Percentiles rank a stretch among this genome's conserved stretches.
Conservation (phyloP, 2,888 invertebrate species). For the Erebia ligea region DNA sequence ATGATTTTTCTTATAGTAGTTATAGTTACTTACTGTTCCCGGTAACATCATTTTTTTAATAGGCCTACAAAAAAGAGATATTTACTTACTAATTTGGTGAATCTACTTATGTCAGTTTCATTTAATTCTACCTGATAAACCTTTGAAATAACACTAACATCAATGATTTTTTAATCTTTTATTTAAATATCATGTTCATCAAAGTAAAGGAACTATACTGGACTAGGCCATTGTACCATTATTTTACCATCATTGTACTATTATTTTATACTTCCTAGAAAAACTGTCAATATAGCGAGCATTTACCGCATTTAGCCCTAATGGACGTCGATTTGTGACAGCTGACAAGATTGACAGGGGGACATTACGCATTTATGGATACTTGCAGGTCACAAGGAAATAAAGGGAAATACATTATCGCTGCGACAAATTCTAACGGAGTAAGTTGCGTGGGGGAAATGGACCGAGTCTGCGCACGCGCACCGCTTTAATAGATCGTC, state of each 20-base stretch:
- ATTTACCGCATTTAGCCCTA: conserved; percentile 15
- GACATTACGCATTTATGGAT: conserved; percentile 29
- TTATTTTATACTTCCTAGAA: conserved; percentile 17
- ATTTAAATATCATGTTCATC: too few relatives aligned
- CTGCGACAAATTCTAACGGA: conserved; percentile 69
- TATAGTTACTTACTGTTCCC: too few relatives aligned
- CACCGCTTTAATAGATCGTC: conserved; percentile 79
- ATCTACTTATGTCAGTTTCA: too few relatives aligned
- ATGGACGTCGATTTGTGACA: conserved; percentile 22
- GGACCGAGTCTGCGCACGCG: conserved; percentile 78
- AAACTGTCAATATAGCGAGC: conserved; percentile 15
- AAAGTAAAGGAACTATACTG: too few relatives aligned
- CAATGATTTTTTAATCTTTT: too few relatives aligned
- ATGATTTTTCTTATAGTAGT: background rate
- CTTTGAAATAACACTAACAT: too few relatives aligned
- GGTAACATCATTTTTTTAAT: too few relatives aligned
- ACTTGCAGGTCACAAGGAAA: conserved; percentile 35
- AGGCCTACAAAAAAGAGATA: too few relatives aligned
- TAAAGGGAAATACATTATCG: conserved; percentile 50
- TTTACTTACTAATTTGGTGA: too few relatives aligned
- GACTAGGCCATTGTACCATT: background rate
- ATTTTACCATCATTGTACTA: too few relatives aligned
- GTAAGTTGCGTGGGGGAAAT: conserved; percentile 81
- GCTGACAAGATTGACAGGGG: conserved; percentile 27
- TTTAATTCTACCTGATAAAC: too few relatives aligned